Evolutionary conservation across 2,113 vertebrate genomes (phyloP).

Genomic region (Reinhardtius hippoglossoides): DNA sequence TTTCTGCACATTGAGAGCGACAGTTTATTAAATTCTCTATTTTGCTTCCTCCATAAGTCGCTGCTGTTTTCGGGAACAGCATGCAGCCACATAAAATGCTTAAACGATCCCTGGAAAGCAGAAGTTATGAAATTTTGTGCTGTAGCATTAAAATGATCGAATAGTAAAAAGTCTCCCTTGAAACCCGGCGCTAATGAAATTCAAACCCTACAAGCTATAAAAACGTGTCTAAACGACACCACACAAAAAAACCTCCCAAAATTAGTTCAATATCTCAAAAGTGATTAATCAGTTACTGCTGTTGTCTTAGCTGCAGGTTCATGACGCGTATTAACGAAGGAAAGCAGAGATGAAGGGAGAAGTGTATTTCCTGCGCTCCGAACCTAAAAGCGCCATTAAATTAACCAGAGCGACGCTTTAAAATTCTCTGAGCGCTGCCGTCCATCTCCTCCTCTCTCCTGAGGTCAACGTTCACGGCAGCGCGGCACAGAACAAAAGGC

Average conservation of each 20-base stretch:
- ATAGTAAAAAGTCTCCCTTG: constrained; percentile 26
- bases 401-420: constrained; percentile 47
- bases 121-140: constrained; percentile 20
- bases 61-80: background rate
- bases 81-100: background rate
- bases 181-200: constrained; percentile 27
- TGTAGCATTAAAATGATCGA: constrained; percentile 2
- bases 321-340: background rate
- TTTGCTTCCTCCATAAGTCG: constrained; percentile 28
- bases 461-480: constrained; percentile 65
- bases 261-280: background rate
- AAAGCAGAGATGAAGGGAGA: background rate
- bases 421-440: constrained; percentile 53
- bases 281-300: background rate
- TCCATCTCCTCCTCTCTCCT: constrained; percentile 55
- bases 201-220: background rate
- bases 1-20: constrained; percentile 20
- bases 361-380: background rate
- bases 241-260: background rate
- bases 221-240: background rate
- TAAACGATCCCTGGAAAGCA: constrained; percentile 23
- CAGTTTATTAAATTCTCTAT: constrained; percentile 34
- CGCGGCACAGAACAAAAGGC: constrained; percentile 68
- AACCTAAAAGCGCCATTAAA: constrained; percentile 18
- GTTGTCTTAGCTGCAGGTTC: background rate